Percentiles rank a stretch among this genome's conserved stretches.
These are phyloP conservation scores for Formicarius rufipectus DNA, from an alignment of 2,113 vertebrate genomes.

Conservation along the genomic window DNA sequence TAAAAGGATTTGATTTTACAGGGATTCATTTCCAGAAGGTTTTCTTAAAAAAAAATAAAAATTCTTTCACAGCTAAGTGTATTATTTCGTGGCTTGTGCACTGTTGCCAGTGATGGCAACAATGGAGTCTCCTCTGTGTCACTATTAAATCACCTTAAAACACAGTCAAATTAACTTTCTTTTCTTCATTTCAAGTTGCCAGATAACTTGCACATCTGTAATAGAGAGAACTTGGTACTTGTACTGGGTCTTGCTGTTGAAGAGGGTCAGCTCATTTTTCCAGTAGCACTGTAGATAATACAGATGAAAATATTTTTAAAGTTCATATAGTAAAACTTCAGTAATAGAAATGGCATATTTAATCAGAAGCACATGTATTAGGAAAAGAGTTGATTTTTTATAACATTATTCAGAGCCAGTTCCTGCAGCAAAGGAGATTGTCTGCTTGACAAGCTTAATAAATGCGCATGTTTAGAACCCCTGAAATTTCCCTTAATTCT, in stretches of 20 bases:
- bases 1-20: not conserved
- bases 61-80: not conserved
- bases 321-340: not conserved
- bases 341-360: not conserved
- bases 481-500: not conserved
- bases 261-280: not conserved
- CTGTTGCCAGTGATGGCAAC: not conserved
- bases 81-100: not conserved
- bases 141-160: not conserved
- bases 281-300: not conserved
- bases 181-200: not conserved
- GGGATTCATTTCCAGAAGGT: not conserved
- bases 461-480: not conserved
- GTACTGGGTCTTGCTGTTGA: not conserved
- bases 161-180: not conserved
- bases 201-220: not conserved
- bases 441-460: not conserved
- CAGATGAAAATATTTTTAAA: not conserved
- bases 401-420: not conserved
- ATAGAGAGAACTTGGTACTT: not conserved
- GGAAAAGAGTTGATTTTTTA: not conserved
- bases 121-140: not conserved
- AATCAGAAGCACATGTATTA: not conserved
- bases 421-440: not conserved
- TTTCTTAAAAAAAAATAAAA: not conserved